Conservation (phyloP, 2,797 vertebrate genomes). For the Urophycis tenuis region DNA sequence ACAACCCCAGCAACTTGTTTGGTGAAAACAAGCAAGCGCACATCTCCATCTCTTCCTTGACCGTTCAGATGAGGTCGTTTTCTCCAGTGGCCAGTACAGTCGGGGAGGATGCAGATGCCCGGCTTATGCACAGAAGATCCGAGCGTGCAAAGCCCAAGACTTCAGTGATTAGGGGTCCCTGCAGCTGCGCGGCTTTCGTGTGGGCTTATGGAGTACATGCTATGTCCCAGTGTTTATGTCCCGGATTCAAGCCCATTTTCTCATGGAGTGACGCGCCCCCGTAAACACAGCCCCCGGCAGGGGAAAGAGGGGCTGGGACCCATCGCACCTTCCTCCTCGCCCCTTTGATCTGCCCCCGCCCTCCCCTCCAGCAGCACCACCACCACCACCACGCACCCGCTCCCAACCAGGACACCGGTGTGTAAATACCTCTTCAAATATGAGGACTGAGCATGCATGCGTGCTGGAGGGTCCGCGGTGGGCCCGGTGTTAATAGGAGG, state of each 20-base stretch:
- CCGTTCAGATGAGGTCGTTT: neutral
- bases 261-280: constrained; percentile 35
- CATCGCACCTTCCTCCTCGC: neutral
- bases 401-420: neutral
- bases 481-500: neutral
- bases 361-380: neutral
- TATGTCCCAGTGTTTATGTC: constrained; percentile 32
- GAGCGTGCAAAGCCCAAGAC: constrained; percentile 3
- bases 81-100: neutral
- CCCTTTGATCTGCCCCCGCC: constrained; percentile 1
- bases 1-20: neutral
- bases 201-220: constrained; percentile 13
- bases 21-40: neutral
- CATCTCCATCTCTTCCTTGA: neutral
- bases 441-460: neutral
- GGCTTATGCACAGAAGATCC: constrained; percentile 32
- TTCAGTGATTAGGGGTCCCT: constrained; percentile 9
- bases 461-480: neutral
- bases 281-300: constrained; percentile 44
- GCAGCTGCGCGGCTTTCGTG: neutral
- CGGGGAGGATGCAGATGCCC: constrained; percentile 9
- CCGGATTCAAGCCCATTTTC: constrained; percentile 36
- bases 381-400: neutral
- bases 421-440: neutral
- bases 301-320: constrained; percentile 28